These are phyloP conservation scores for Nibea albiflora DNA, from an alignment of 2,113 vertebrate genomes.

Conservation along the genomic window DNA sequence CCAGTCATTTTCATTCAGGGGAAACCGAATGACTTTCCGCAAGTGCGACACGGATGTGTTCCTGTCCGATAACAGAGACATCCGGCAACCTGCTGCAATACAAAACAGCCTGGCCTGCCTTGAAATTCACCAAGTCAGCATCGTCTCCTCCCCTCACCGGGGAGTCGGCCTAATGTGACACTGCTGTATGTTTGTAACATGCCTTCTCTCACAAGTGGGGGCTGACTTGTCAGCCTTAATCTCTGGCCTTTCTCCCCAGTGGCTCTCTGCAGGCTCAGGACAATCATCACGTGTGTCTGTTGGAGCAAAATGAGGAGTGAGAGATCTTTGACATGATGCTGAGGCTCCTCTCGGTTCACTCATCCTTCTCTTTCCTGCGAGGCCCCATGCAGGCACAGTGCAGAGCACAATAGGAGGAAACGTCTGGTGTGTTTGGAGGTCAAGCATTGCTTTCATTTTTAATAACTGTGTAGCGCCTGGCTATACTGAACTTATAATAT, in stretches of 20 bases:
- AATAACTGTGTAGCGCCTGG: constrained; percentile 50
- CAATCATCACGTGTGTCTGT: constrained; percentile 76
- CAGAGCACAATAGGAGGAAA: constrained; percentile 26
- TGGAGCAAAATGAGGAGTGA: constrained; percentile 34
- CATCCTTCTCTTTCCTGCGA: constrained; percentile 47
- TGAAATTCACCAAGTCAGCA: constrained; percentile 46
- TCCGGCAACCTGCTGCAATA: not conserved
- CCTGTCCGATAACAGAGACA: not conserved
- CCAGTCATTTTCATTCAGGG: not conserved
- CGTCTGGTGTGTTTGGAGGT: constrained; percentile 48
- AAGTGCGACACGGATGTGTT: not conserved
- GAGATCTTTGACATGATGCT: constrained; percentile 47
- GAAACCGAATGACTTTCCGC: not conserved
- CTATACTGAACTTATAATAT: constrained; percentile 57
- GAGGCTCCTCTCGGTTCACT: constrained; percentile 40
- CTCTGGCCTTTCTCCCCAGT: constrained; percentile 58
- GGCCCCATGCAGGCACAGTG: constrained; percentile 5
- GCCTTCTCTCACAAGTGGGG: constrained; percentile 48
- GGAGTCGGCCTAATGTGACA: constrained; percentile 57
- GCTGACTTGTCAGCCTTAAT: constrained; percentile 70
- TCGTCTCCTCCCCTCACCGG: constrained; percentile 13
- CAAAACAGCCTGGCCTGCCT: not conserved
- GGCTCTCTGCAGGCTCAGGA: constrained; percentile 55
- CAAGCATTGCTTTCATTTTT: constrained; percentile 63
- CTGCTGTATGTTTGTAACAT: constrained; percentile 50